Evolutionary conservation across 2,888 invertebrate species (phyloP), one percentile per base, ranked within the genome.

Genomic region (Lasius platythorax): DNA sequence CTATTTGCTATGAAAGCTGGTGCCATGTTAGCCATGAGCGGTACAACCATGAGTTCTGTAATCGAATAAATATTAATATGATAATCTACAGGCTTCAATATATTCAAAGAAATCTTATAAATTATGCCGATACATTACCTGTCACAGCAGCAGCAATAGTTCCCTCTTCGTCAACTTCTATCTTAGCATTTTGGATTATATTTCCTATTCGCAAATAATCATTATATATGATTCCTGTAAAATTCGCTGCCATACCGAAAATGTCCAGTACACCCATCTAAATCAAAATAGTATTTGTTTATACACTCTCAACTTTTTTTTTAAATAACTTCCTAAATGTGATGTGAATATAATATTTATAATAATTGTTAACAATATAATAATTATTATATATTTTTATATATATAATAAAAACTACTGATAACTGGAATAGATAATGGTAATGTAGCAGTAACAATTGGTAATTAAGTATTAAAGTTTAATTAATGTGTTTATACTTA

Each of bases 151-250:
- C 96, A 0, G 97, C 97, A 6, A 96, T 94, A 0, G 97, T 97
- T 66, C 97, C 97, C 28, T 95, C 93, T 93, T 97, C 97, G 85
- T 96, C 96, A 0, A 97, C 96, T 66, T 96, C 95, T 92, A 97
- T 96, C 91, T 96, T 96, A 0, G 97, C 96, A 91, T 96, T 96
- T 91, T 97, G 97, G 67, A 96, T 92, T 15, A 97, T 95, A 81
- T 95, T 96, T 89, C 95, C 96, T 5, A 97, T 95, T 81, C 95
- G 95, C 0, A 96, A 93, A 0, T 94, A 91, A 3, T 89, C 87
- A 0, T 94, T 93, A 3, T 95, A 94, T 58, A 96, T 95, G 67
- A 97, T 96, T 28, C 96, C 96, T 0, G 96, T 95, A 0, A 97
- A 94, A 91, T 97, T 96, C 0, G 97, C 96, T 9, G 94, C 94